Evolutionary conservation across 2,888 invertebrate genomes (phyloP).

Genomic region (Philereme transversata): DNA sequence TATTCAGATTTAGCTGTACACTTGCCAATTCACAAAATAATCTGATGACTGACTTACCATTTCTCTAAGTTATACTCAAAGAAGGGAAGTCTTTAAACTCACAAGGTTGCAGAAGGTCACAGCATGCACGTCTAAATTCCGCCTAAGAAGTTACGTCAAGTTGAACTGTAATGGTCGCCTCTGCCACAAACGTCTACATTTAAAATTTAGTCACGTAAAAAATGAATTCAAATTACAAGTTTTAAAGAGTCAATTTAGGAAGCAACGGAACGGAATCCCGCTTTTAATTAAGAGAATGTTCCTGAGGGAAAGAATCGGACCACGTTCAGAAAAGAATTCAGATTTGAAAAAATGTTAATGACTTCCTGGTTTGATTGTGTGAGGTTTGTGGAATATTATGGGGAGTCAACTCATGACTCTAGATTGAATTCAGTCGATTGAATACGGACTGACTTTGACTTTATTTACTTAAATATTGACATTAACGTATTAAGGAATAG

Average conservation of each 20-base stretch:
- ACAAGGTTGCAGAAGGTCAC: slow-evolving; percentile 14
- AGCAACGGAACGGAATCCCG: slow-evolving; percentile 42
- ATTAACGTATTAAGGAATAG: too few species aligned
- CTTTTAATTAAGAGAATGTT: slow-evolving; percentile 64
- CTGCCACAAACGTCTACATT: slow-evolving; percentile 36
- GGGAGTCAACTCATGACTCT: too few species aligned
- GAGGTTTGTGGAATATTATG: not conserved
- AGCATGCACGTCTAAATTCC: slow-evolving; percentile 3
- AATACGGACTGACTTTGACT: too few species aligned
- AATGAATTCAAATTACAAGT: slow-evolving; percentile 63
- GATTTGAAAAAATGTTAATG: slow-evolving; percentile 22
- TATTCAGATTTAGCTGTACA: too few species aligned
- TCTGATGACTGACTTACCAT: too few species aligned
- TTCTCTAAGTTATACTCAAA: not conserved
- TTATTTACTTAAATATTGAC: too few species aligned
- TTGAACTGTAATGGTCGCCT: slow-evolving; percentile 26
- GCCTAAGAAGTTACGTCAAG: slow-evolving; percentile 16
- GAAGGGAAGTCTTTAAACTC: slow-evolving; percentile 12
- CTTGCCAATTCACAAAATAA: too few species aligned
- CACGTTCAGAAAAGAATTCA: slow-evolving; percentile 24
- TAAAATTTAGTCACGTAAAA: slow-evolving; percentile 45
- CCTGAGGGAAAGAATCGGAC: slow-evolving; percentile 29
- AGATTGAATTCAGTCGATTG: too few species aligned
- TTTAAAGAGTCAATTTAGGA: slow-evolving; percentile 69
- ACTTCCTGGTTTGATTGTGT: slow-evolving; percentile 16